Percentiles rank a stretch among this genome's conserved stretches.
Conservation (phyloP, 2,888 invertebrate species). For the Drosophila kuntzei region DNA sequence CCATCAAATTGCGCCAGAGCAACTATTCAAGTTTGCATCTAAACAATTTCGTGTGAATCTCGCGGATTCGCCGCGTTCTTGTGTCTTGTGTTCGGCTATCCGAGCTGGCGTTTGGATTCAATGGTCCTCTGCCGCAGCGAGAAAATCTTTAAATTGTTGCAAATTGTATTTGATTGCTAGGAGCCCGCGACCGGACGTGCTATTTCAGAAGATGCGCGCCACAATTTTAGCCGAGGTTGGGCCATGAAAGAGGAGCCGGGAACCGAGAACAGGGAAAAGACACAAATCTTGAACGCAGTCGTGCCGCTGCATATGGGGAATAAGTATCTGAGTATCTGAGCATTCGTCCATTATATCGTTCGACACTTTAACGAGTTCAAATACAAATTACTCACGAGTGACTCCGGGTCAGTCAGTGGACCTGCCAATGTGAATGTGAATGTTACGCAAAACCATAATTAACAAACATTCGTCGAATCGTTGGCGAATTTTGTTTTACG, state of each 20-base stretch:
- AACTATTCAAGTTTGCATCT: conserved; percentile 73
- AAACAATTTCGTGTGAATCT: conserved; percentile 55
- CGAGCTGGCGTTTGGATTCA: conserved; percentile 68
- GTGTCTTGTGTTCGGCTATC: conserved; percentile 45
- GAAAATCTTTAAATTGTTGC: conserved; percentile 76
- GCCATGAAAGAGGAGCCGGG: conserved; percentile 1
- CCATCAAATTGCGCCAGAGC: conserved; percentile 72
- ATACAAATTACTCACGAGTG: conserved; percentile 76
- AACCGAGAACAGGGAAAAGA: conserved; percentile 28
- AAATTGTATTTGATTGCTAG: conserved; percentile 68
- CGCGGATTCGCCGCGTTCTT: conserved; percentile 33
- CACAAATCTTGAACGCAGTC: conserved; percentile 53
- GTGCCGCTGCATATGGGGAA: conserved; percentile 70
- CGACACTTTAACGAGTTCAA: conserved; percentile 77
- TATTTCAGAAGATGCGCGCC: conserved; percentile 65
- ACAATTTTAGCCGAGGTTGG: conserved; percentile 9
- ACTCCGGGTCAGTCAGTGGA: conserved; percentile 35
- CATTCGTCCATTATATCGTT: conserved; percentile 60
- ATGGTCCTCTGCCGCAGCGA: conserved; percentile 53
- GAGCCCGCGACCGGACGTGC: conserved; percentile 68
- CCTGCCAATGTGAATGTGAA: conserved; percentile 41
- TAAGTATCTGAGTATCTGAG: conserved; percentile 47
- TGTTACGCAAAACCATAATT: conserved; percentile 79
- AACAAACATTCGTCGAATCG: conserved; percentile 72
- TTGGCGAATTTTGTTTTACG: conserved; percentile 68